phyloP scores from a whole-genome alignment of 1,140 invertebrate genomes.

The Procambarus clarkii region DNA sequence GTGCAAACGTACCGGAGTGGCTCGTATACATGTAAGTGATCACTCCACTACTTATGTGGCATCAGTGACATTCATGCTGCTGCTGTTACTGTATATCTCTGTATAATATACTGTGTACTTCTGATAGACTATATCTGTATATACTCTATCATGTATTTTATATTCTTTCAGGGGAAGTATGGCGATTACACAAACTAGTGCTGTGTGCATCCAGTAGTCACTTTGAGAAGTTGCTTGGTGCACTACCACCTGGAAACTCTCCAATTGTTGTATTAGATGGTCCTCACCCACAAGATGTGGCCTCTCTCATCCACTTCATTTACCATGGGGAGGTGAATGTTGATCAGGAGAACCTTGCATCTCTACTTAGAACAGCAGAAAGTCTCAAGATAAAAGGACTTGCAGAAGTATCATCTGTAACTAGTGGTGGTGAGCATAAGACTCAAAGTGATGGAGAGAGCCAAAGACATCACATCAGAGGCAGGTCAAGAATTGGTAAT shows the following conservation, averaged over 20 bases:
- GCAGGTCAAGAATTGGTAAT: conserved; percentile 36
- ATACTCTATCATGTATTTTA: not conserved
- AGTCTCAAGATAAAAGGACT: conserved; percentile 90
- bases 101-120: too few species aligned
- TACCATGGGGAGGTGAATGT: conserved; percentile 95
- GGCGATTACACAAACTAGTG: conserved; percentile 70
- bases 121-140: not conserved
- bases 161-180: conserved; percentile 66
- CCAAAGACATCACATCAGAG: conserved; percentile 39
- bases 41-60: too few species aligned
- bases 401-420: conserved; percentile 83
- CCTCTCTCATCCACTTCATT: conserved; percentile 94
- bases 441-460: conserved; percentile 39
- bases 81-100: too few species aligned
- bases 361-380: conserved; percentile 87
- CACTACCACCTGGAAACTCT: conserved; percentile 79
- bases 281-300: conserved; percentile 92
- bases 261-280: conserved; percentile 95
- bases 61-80: not conserved
- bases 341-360: conserved; percentile 91
- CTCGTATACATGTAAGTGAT: too few species aligned
- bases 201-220: conserved; percentile 71
- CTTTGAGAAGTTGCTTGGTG: conserved; percentile 66
- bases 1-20: too few species aligned
- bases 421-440: conserved; percentile 48